Base-by-base conservation (phyloP, 2,888 invertebrate species). In the Antheraea assamensis region DNA sequence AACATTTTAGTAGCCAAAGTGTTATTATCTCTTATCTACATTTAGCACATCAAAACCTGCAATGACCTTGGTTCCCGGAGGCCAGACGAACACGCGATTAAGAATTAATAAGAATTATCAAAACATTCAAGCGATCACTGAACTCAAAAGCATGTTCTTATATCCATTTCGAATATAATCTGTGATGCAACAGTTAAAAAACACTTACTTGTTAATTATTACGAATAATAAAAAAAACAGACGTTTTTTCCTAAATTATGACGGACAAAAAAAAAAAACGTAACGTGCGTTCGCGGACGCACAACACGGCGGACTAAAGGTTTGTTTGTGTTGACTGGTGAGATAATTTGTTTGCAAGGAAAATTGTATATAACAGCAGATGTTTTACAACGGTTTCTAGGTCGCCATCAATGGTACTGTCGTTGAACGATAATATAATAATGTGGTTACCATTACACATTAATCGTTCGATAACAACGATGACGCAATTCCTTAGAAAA, bases 271-370 rank as follows among this genome's bases (percentile, higher is more conserved):
- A 73, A 73, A 73, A n/a, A 10, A 68, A 68, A 70, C 52, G 27
- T 21, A 73, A 72, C 77, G 78, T 77, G 76, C 75, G 61, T 1
- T 71, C 71, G n/a, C 71, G 64, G 24, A 72, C 70, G 66, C 73
- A 66, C 42, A 66, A 58, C 8, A 66, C 70, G 61, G 52, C 52
- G 70, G 71, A 79, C 77, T 77, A 75, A 75, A 49, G 52, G 49
- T 76, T 75, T 74, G 71, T 73, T 76, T 73, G 74, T 73, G 70
- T 74, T 72, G 55, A 66, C 30, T 24, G 66, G 72, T 71, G 64
- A 75, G 76, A 73, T 77, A 74, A 77, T 76, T 73, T 75, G 76
- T 71, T 74, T 70, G 73, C 74, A 76, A 75, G 73, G 74, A 74
- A 73, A 74, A 74, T 73, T 52, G 72, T 35, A 52, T 27, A 42